Conservation (phyloP, 2,888 invertebrate species). For the Brachyptera putata region DNA sequence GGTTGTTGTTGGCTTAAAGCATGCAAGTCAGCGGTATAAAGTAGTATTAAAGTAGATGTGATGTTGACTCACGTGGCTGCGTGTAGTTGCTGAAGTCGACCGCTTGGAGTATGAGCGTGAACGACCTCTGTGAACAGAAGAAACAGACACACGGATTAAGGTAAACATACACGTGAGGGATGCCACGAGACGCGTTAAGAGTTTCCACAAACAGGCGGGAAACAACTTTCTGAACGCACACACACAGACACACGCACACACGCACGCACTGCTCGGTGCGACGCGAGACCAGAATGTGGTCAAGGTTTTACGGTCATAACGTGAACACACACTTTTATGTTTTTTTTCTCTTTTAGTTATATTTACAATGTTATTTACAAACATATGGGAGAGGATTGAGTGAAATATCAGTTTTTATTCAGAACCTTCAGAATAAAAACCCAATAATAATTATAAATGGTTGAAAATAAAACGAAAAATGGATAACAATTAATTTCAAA, state of each 20-base stretch:
- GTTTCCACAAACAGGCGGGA: constrained; percentile 8
- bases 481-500: too few species aligned
- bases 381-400: too few species aligned
- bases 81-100: constrained; percentile 78
- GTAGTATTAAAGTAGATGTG: neutral
- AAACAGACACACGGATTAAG: constrained; percentile 32
- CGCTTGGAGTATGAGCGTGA: constrained; percentile 88
- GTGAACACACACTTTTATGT: too few species aligned
- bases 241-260: neutral
- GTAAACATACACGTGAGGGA: constrained; percentile 16
- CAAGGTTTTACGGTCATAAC: too few species aligned
- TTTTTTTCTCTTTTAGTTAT: too few species aligned
- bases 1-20: neutral
- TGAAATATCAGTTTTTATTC: too few species aligned
- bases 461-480: too few species aligned
- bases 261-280: neutral
- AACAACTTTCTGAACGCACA: neutral
- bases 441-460: too few species aligned
- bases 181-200: constrained; percentile 16
- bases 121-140: constrained; percentile 73
- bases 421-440: too few species aligned
- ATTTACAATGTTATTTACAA: too few species aligned
- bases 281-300: too few species aligned
- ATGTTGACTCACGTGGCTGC: constrained; percentile 58
- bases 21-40: too few species aligned